These are phyloP conservation scores for Dendroctonus ponderosae DNA, from an alignment of 1,140 invertebrate species.

Conservation along the genomic window DNA sequence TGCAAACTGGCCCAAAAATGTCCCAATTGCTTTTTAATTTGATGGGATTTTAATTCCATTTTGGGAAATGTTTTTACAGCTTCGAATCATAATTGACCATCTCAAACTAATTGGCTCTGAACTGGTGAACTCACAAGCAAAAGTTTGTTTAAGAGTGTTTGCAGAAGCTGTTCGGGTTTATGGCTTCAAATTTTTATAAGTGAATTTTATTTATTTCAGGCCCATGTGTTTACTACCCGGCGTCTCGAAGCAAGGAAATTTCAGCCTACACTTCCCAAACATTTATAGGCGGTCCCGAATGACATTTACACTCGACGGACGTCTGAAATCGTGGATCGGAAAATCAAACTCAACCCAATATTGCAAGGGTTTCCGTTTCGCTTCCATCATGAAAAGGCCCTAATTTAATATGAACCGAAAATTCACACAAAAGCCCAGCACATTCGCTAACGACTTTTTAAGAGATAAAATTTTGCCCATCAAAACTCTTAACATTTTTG, in stretches of 20 bases:
- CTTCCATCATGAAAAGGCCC: neutral
- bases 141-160: too few species aligned
- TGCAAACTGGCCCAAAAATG: too few species aligned
- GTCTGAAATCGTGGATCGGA: constrained; percentile 24
- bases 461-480: neutral
- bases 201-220: constrained; percentile 43
- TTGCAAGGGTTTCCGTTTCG: neutral
- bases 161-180: too few species aligned
- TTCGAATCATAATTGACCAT: too few species aligned
- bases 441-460: too few species aligned
- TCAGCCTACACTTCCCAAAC: constrained; percentile 45
- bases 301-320: constrained; percentile 32
- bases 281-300: constrained; percentile 38
- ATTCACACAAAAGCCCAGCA: neutral
- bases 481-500: neutral
- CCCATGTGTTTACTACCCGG: constrained; percentile 69
- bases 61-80: too few species aligned
- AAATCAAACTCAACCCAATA: neutral
- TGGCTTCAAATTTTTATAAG: too few species aligned
- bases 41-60: too few species aligned
- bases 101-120: too few species aligned
- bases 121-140: too few species aligned
- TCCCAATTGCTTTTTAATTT: too few species aligned
- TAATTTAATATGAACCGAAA: neutral
- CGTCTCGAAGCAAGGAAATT: constrained; percentile 48